phyloP scores from a whole-genome alignment of 2,888 invertebrate genomes.

The Cryptus armator region DNA sequence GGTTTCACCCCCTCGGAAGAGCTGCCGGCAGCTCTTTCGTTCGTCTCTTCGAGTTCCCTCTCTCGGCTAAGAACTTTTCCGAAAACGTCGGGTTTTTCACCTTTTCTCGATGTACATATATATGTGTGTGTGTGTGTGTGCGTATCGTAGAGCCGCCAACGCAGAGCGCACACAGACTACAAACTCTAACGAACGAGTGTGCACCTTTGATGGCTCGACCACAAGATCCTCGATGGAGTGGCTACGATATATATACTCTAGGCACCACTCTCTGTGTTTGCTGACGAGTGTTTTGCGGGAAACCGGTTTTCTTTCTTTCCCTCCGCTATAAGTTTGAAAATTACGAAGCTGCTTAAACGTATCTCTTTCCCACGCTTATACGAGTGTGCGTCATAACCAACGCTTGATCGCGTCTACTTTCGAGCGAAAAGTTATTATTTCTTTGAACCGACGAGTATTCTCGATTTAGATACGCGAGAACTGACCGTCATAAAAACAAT shows the following conservation, averaged over 20 bases:
- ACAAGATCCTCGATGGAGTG: conserved; percentile 41
- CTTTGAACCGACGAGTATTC: not conserved
- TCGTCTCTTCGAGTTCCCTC: conserved; percentile 59
- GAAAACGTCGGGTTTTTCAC: conserved; percentile 78
- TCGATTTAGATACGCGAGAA: conserved; percentile 22
- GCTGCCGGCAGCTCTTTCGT: conserved; percentile 47
- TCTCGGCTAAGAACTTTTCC: conserved; percentile 77
- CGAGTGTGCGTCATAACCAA: conserved; percentile 60
- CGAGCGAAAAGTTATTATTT: conserved; percentile 43
- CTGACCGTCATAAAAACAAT: conserved; percentile 6
- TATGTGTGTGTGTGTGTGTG: not conserved
- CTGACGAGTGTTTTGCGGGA: conserved; percentile 79
- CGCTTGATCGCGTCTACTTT: conserved; percentile 48
- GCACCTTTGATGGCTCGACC: conserved; percentile 52
- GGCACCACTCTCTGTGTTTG: conserved; percentile 31
- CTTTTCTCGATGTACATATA: conserved; percentile 31
- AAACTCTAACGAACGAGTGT: conserved; percentile 36
- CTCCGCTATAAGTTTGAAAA: conserved; percentile 74
- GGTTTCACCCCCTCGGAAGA: conserved; percentile 79
- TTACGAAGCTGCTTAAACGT: conserved; percentile 77
- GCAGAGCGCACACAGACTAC: conserved; percentile 41
- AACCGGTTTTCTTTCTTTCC: conserved; percentile 80
- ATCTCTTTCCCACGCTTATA: conserved; percentile 73
- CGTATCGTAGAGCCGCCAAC: conserved; percentile 1
- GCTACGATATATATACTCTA: conserved; percentile 11